phyloP scores from a whole-genome alignment of 37 sponge, comb jelly and placozoan genomes.

The Tethya wilhelma region DNA sequence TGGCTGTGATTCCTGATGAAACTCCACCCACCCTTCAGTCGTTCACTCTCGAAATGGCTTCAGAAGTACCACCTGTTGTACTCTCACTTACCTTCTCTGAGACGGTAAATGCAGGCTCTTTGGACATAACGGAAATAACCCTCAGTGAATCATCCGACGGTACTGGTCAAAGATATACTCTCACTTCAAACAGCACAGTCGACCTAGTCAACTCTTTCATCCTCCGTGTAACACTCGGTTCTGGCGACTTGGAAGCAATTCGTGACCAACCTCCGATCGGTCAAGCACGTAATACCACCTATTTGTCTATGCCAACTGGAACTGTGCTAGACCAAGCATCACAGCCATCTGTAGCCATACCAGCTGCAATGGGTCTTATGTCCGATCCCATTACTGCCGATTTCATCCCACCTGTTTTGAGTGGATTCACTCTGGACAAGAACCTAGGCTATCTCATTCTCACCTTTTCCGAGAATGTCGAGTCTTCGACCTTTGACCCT shows the following conservation, averaged over 20 bases:
- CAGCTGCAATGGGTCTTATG: slow-evolving; percentile 19
- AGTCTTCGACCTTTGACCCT: slow-evolving; percentile 53
- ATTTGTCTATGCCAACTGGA: slow-evolving; percentile 54
- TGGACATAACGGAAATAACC: slow-evolving; percentile 38
- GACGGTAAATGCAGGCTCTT: slow-evolving; percentile 76
- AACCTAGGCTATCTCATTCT: slow-evolving; percentile 63
- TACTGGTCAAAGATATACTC: slow-evolving; percentile 4
- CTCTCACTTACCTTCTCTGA: slow-evolving; percentile 77
- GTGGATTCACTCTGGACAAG: slow-evolving; percentile 64
- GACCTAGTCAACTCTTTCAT: slow-evolving; percentile 35
- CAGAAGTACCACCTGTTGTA: slow-evolving; percentile 55
- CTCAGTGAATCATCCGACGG: slow-evolving; percentile 28
- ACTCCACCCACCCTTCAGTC: slow-evolving; percentile 59
- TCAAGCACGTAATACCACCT: slow-evolving; percentile 54
- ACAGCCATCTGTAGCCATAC: slow-evolving; percentile 45
- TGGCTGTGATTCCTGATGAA: slow-evolving; percentile 58
- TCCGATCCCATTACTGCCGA: slow-evolving; percentile 65
- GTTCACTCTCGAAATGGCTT: slow-evolving; percentile 76
- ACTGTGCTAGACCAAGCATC: slow-evolving; percentile 69
- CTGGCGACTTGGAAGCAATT: slow-evolving; percentile 60
- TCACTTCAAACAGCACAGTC: slow-evolving; percentile 49
- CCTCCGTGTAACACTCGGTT: slow-evolving; percentile 60
- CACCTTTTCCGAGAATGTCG: slow-evolving; percentile 75
- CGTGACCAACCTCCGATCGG: slow-evolving; percentile 66
- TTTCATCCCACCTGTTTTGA: slow-evolving; percentile 73